Base-by-base conservation (phyloP, 2,797 vertebrate genomes). In the Sebastes reedi region DNA sequence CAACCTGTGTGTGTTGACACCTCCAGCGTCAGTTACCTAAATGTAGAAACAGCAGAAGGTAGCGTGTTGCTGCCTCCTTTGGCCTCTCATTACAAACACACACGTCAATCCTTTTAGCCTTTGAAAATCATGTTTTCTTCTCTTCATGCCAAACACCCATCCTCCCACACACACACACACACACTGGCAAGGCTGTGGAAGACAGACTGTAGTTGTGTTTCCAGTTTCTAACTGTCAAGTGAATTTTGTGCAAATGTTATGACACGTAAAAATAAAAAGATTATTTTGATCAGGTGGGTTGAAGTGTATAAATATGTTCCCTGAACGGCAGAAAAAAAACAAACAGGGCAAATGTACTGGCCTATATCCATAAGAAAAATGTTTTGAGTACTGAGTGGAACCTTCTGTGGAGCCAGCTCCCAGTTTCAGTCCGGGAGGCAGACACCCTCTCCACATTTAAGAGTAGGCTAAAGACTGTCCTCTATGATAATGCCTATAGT, bases 221-320 rank as follows among this genome's bases (percentile, higher is more conserved):
- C 27, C 20, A 56, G 39, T 42, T 42, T 64, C 24, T 1, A 39
- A 59, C 32, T 66, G 84, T 74, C 55, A 55, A 58, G 59, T n/a
- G 20, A 25, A 66, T 77, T 77, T 73, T 67, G 81, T 61, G 60
- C 72, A 30, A 62, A 78, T 65, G 24, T 42, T 5, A 14, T 58
- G 67, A 64, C 25, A 7, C 8, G 22, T 8, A 75, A 39, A 76
- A 39, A 59, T 32, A 5, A 60, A 65, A 62, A 3, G n/a, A 13
- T 11, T 29, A 29, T 62, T 73, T 54, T 18, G 25, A 34, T 75
- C 70, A 67, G 60, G 66, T 58, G 29, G 66, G 66, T 25, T 61
- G 67, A 36, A 24, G 58, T 11, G 25, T 13, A 52, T 16, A 34
- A 66, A 67, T 18, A 67, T 6, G 22, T 12, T 46, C 29, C 27